Base-by-base conservation (phyloP, 2,888 invertebrate species). In the Formica aserva region DNA sequence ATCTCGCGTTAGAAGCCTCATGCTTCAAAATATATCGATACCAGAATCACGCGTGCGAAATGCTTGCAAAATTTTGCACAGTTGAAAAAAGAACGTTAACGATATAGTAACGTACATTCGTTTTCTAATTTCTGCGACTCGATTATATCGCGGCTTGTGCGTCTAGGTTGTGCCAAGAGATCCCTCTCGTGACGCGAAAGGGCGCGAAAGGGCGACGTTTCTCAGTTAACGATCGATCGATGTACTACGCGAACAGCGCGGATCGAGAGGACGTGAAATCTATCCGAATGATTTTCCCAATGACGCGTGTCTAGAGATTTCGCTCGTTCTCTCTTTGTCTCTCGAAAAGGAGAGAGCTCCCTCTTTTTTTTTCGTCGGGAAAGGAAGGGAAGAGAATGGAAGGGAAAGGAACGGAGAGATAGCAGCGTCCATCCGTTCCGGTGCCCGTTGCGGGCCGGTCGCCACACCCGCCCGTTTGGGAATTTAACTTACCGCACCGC, bases 381-480 rank as follows among this genome's bases (percentile, higher is more conserved):
- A 69, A 62, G 75, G 72, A 82, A 87, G 65, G 82, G 66, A 85
- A 32, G 32, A 32, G 32, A 32, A 32, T 0, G 5, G 32, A 32
- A 32, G 85, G 67, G 72, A 85, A 69, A 62, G 75, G 72, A 82
- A 87, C 69, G 83, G 66, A 85, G 87, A 86, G 88, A 88, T 86
- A 89, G 91, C 90, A 91, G 93, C 90, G 91, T 92, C 91, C 92
- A 92, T 93, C 91, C 92, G 92, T 93, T 94, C 91, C 90, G 92
- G 91, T 93, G 92, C 91, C 94, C 93, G 93, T 93, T 91, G 93
- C 94, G 94, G 94, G 94, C 92, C 94, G 94, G 88, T 92, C 94
- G 93, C 94, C 94, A 94, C 94, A 94, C 94, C 94, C 94, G 94
- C 94, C 94, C 94, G 94, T 95, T 94, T 94, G 94, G 94, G 94